Percentiles rank a stretch among this genome's conserved stretches.
Conservation (phyloP, 1,140 invertebrate species). For the Orussus abietinus region DNA sequence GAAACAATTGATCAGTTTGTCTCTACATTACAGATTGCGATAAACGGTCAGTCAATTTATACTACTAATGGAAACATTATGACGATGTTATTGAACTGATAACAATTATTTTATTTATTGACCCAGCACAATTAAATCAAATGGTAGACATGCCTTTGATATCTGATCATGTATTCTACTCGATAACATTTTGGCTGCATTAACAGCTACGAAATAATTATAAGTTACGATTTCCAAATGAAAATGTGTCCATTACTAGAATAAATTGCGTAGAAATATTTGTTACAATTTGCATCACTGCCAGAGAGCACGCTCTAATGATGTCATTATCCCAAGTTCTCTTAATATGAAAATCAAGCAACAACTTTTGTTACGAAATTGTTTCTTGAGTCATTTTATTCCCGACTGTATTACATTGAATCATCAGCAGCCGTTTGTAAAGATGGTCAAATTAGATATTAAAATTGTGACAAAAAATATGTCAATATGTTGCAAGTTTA, state of each 20-base stretch:
- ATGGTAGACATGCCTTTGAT: slow-evolving; percentile 20
- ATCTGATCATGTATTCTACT: no score
- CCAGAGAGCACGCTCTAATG: slow-evolving; percentile 29
- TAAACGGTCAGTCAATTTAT: slow-evolving; percentile 31
- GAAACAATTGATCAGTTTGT: slow-evolving; percentile 24
- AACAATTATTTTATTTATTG: slow-evolving; percentile 5
- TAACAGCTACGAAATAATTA: background rate
- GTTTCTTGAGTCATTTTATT: no score
- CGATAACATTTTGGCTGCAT: no score
- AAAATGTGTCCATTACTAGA: slow-evolving; percentile 24
- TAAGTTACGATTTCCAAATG: no score
- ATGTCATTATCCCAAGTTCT: slow-evolving; percentile 3
- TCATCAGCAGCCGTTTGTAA: no score
- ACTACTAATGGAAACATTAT: slow-evolving; percentile 26
- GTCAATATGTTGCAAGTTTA: no score
- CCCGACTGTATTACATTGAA: no score
- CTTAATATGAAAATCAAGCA: no score
- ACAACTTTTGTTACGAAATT: no score
- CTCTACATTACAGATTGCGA: slow-evolving; percentile 24
- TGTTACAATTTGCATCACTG: slow-evolving; percentile 32
- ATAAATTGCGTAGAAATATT: slow-evolving; percentile 29
- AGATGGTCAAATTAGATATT: no score
- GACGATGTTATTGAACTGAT: slow-evolving; percentile 1
- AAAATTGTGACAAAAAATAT: no score
- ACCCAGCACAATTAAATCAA: slow-evolving; percentile 13